These are phyloP conservation scores for Formica aserva DNA, from an alignment of 2,888 invertebrate genomes.

Conservation along the genomic window DNA sequence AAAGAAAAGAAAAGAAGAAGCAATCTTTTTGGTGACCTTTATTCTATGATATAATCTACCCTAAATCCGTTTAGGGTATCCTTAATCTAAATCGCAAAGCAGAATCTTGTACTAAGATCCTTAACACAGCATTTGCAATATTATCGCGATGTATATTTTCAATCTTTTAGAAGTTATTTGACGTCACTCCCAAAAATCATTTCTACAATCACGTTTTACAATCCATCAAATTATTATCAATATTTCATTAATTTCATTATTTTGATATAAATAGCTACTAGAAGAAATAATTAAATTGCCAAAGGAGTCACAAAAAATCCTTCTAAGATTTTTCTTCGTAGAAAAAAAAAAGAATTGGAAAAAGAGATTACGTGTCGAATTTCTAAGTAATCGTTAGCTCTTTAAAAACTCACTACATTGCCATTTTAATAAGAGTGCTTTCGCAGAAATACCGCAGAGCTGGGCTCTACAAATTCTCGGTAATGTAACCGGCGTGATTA, in stretches of 20 bases:
- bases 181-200: background rate
- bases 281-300: background rate
- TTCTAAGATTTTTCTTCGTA: background rate
- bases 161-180: background rate
- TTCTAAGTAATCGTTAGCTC: conserved; percentile 1
- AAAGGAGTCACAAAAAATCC: background rate
- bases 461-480: background rate
- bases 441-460: background rate
- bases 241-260: background rate
- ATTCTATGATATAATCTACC: background rate
- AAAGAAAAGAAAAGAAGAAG: background rate
- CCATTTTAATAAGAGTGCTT: conserved; percentile 1
- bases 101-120: background rate
- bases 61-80: background rate
- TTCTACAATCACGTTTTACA: background rate
- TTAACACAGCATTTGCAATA: background rate
- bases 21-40: background rate
- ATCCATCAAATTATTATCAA: background rate
- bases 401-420: background rate
- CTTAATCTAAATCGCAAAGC: background rate
- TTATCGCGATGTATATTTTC: background rate
- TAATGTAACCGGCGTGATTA: background rate
- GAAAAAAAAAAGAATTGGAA: background rate
- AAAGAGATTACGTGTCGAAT: conserved; percentile 8
- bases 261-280: background rate